Base-by-base conservation (phyloP, 1,140 invertebrate genomes). In the Psilanteris sp. region DNA sequence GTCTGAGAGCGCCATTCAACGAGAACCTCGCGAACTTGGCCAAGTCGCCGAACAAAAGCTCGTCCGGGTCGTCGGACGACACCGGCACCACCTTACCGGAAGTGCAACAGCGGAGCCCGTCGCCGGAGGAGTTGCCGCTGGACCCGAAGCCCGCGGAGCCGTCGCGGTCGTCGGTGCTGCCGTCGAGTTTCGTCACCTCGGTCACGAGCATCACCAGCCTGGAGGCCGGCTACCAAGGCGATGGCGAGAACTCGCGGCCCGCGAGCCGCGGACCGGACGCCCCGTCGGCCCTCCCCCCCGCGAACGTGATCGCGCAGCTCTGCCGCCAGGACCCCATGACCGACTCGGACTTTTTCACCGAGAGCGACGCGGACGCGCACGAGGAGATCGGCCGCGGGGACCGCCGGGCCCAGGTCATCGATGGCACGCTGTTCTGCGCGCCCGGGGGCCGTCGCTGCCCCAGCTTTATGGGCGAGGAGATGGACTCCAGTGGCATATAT, bases 301-400 rank as follows among this genome's bases (percentile, higher is more conserved):
- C 85, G 74, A 61, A 76, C 81, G 32, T 76, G 57, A 78, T 61
- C 43, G 88, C 77, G 79, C 92, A 74, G 0, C 76, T 78, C 0
- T 82, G 82, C 39, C 89, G 92, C 20, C 91, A 91, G 54, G 94
- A 95, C 86, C 93, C 94, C 0, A 95, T 96, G 94, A 96, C 94
- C 0, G 94, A 96, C 85, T 96, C 94, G 0, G 95, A 96, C 82
- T 96, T 96, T 83, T 96, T 95, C 80, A 96, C 94, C 3, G 95
- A 96, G 87, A 94, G 93, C 77, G 94, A 96, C 87, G 94, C 93
- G 0, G 94, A 96, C 82, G 92, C 91, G 1, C 91, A 93, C 83
- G 94, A 95, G 61, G 93, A 95, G 13, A 93, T 84, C 86, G 92
- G 81, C 72, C 91, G 90, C 3, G 92, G 93, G 1, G 94, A 95